Conservation (phyloP, 2,888 invertebrate species). For the Drosophila infuscata region DNA sequence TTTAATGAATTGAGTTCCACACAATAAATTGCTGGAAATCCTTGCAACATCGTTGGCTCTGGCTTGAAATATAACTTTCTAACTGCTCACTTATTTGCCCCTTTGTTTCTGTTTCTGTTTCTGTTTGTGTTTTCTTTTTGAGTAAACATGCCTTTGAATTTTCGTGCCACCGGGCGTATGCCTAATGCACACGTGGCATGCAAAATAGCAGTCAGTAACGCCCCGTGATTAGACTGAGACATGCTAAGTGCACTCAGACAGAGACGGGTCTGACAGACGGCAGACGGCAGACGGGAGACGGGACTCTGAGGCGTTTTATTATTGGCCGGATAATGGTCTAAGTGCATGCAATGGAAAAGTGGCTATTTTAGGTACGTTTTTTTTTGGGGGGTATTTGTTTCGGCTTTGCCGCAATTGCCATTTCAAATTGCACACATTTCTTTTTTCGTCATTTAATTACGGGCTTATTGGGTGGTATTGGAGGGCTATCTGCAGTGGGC, state of each 20-base stretch:
- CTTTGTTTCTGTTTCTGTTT: background rate
- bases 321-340: conserved; percentile 41
- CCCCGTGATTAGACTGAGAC: conserved; percentile 72
- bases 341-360: conserved; percentile 59
- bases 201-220: conserved; percentile 75
- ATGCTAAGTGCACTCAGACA: conserved; percentile 66
- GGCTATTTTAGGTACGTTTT: conserved; percentile 36
- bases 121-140: conserved; percentile 7
- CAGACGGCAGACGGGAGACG: background rate
- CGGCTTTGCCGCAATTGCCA: conserved; percentile 39
- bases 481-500: background rate
- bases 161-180: conserved; percentile 52
- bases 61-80: conserved; percentile 28
- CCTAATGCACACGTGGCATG: conserved; percentile 70
- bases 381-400: conserved; percentile 27
- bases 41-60: conserved; percentile 34
- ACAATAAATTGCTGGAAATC: conserved; percentile 30
- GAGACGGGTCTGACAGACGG: background rate
- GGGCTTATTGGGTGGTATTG: conserved; percentile 1
- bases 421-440: conserved; percentile 61
- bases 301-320: background rate
- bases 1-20: conserved; percentile 18
- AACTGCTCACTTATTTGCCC: conserved; percentile 36
- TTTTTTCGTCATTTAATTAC: conserved; percentile 37
- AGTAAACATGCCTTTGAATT: conserved; percentile 60